phyloP scores from a whole-genome alignment of 2,888 invertebrate genomes.

The Horisme vitalbata region DNA sequence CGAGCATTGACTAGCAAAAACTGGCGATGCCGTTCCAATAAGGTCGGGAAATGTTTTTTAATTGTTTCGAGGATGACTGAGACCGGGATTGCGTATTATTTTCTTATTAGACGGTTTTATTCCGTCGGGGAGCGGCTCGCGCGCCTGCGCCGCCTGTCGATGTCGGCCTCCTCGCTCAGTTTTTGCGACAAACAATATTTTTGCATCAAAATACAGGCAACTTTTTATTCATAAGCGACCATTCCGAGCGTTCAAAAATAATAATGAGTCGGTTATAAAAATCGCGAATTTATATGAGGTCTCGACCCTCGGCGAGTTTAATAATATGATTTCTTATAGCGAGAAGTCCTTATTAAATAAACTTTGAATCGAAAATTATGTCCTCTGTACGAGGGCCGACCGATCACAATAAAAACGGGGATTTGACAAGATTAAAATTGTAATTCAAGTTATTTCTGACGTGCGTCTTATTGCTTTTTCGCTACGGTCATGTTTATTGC shows the following conservation, averaged over 20 bases:
- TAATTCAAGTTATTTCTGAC: conserved; percentile 80
- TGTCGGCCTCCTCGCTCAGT: conserved; percentile 45
- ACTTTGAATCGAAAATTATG: conserved; percentile 77
- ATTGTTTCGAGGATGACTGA: conserved; percentile 38
- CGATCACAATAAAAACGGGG: conserved; percentile 77
- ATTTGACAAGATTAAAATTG: conserved; percentile 82
- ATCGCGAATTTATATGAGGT: conserved; percentile 73
- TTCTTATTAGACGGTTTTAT: conserved; percentile 48
- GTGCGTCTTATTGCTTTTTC: conserved; percentile 77
- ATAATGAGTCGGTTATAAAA: conserved; percentile 78
- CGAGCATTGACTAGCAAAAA: conserved; percentile 26
- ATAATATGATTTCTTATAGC: conserved; percentile 77
- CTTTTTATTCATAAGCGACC: conserved; percentile 75
- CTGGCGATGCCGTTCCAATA: conserved; percentile 26
- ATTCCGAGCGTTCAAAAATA: conserved; percentile 69
- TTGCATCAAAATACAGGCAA: conserved; percentile 74
- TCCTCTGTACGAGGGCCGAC: conserved; percentile 57
- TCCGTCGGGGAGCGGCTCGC: conserved; percentile 27
- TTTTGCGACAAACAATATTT: conserved; percentile 69
- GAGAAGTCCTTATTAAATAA: conserved; percentile 75
- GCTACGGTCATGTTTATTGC: conserved; percentile 61
- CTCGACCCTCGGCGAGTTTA: conserved; percentile 53
- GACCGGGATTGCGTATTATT: conserved; percentile 34
- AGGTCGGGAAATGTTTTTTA: conserved; percentile 38
- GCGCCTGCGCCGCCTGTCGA: conserved; percentile 42